Base-by-base conservation (phyloP, 2,888 invertebrate species). In the Callyntrura sp. region DNA sequence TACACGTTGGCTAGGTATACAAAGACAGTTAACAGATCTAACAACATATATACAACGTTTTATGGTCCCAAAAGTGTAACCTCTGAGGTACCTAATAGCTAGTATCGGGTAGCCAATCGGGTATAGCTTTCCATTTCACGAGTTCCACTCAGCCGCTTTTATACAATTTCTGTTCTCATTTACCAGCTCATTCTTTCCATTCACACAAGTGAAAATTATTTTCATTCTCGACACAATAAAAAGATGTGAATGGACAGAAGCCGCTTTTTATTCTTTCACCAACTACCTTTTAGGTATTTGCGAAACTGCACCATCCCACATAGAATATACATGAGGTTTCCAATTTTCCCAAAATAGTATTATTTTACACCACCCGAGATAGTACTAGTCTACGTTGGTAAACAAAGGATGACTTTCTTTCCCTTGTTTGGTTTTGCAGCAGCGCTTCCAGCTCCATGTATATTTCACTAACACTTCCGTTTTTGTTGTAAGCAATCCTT, bases 181-280 rank as follows among this genome's bases (percentile, higher is more conserved):
- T 65, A 28, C 28, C 2, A 23, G 28, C 28, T 65, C 14, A 35
- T 25, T 45, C 25, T 70, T 70, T 70, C 12, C 65, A 65, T 65
- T 65, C 65, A 70, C 8, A 70, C 35, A 43, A 70, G 35, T 70
- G 70, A 70, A 70, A 70, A 70, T 35, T 70, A 70, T 70, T 70
- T 45, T 43, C 17, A 43, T 5, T 28, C 65, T 14, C 14, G 28
- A 9, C 25, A 8, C 43, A n/a, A 70, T 70, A 70, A 70, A 70
- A 43, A 45, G 17, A 45, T 43, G 6, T 8, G 25, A 70, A 70
- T 45, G 70, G 43, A 43, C 17, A 17, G 0, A 43, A 45, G 17
- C 23, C 65, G 65, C 28, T 65, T 65, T 60, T 60, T 23, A 20
- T 20, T 9, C 60, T 25, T 23, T 62, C 60, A 20, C 55, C 17